These are phyloP conservation scores for Leptinotarsa undecemlineata DNA, from an alignment of 1,140 invertebrate genomes.

Conservation along the genomic window DNA sequence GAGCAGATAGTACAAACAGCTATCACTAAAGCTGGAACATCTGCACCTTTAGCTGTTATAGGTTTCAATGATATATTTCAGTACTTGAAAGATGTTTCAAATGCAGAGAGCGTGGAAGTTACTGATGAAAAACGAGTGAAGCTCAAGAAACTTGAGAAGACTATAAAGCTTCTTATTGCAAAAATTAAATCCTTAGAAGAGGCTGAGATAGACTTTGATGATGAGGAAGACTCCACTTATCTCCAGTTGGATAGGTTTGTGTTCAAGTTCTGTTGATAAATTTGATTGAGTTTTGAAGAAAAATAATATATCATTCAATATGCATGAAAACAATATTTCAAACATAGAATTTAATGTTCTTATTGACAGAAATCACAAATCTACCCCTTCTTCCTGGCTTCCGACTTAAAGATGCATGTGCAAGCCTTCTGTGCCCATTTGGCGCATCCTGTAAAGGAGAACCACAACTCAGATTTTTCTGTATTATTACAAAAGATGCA, in stretches of 20 bases:
- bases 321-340: too few relatives aligned
- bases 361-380: too few relatives aligned
- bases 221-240: slow-evolving; percentile 60
- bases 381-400: too few relatives aligned
- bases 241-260: slow-evolving; percentile 58
- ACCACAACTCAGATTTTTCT: too few relatives aligned
- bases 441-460: too few relatives aligned
- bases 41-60: slow-evolving; percentile 32
- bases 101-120: slow-evolving; percentile 33
- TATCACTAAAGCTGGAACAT: slow-evolving; percentile 32
- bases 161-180: slow-evolving; percentile 55
- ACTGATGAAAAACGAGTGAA: slow-evolving; percentile 35
- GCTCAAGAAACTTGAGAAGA: slow-evolving; percentile 54
- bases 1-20: not conserved
- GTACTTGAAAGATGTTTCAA: slow-evolving; percentile 30
- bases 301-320: too few relatives aligned
- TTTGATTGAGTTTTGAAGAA: too few relatives aligned
- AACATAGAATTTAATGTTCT: too few relatives aligned
- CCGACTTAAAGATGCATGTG: too few relatives aligned
- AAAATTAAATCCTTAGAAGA: slow-evolving; percentile 58
- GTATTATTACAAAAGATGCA: too few relatives aligned
- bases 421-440: too few relatives aligned
- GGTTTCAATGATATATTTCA: slow-evolving; percentile 42
- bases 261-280: not conserved
- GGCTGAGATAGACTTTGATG: slow-evolving; percentile 57